These are phyloP conservation scores for human DNA, from an alignment of 2,113 vertebrate genomes.

Conservation along the genomic window DNA sequence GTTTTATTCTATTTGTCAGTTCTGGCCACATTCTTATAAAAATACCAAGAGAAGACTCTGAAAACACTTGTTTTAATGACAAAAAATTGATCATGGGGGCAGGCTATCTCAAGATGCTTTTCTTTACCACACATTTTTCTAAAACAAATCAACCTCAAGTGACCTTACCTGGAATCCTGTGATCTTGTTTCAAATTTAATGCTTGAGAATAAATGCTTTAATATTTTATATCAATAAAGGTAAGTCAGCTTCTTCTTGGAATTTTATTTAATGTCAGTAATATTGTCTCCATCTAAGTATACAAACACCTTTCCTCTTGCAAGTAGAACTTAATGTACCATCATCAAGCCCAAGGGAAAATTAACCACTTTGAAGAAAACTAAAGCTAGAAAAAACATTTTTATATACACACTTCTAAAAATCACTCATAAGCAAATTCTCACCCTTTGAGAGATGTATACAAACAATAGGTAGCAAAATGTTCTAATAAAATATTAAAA, in stretches of 20 bases:
- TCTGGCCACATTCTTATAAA: background rate
- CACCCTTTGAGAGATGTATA: background rate
- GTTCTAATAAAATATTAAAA: slow-evolving; percentile 37
- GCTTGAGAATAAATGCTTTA: slow-evolving; percentile 41
- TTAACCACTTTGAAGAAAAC: slow-evolving; percentile 8
- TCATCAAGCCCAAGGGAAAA: background rate
- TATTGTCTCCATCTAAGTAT: slow-evolving; percentile 1
- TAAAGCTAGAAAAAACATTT: background rate
- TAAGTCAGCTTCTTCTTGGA: background rate
- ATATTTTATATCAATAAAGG: slow-evolving; percentile 51
- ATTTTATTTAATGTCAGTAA: slow-evolving; percentile 24
- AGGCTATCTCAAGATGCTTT: background rate
- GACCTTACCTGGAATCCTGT: background rate
- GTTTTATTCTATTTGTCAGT: background rate
- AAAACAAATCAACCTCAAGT: slow-evolving; percentile 7
- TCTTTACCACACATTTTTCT: background rate
- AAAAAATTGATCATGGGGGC: background rate
- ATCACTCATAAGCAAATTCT: background rate
- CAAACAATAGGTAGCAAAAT: background rate
- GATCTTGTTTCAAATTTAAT: slow-evolving; percentile 29
- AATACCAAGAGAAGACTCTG: background rate
- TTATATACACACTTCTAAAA: background rate
- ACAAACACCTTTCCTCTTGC: background rate
- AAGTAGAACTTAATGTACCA: background rate
- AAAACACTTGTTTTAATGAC: background rate